Evolutionary conservation across 2,797 vertebrate species (phyloP).

Genomic region (Danio kyathit): DNA sequence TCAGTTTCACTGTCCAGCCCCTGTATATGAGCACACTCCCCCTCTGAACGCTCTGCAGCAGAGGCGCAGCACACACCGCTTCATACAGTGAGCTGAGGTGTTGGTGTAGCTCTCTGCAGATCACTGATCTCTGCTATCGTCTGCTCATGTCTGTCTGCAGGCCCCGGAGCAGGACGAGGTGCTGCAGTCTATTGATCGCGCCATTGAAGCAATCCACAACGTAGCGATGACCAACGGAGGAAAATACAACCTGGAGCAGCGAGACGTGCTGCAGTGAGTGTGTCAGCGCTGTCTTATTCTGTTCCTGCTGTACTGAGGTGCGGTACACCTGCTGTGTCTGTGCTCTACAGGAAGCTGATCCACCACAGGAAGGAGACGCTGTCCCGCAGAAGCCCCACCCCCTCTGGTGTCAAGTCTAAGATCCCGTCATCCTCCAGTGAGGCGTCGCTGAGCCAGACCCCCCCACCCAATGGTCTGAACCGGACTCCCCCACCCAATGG

Average conservation of each 20-base stretch:
- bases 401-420: constrained; percentile 76
- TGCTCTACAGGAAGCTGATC: constrained; percentile 89
- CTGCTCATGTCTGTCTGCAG: constrained; percentile 54
- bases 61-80: too few species aligned
- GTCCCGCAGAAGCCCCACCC: constrained; percentile 85
- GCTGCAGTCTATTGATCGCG: constrained; percentile 95
- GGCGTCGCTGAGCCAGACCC: constrained; percentile 84
- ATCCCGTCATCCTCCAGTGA: constrained; percentile 90
- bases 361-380: constrained; percentile 97
- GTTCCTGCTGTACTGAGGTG: neutral
- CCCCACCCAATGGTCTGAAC: constrained; percentile 87
- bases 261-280: constrained; percentile 96
- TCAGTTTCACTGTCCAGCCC: too few species aligned
- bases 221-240: constrained; percentile 95
- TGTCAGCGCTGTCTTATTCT: neutral
- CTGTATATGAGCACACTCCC: too few species aligned
- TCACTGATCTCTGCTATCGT: too few species aligned
- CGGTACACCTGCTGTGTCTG: neutral
- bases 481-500: constrained; percentile 87
- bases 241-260: constrained; percentile 98
- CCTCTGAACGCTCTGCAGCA: too few species aligned
- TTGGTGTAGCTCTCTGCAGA: too few species aligned
- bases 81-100: too few species aligned
- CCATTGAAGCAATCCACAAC: constrained; percentile 97
- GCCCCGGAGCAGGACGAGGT: constrained; percentile 94